These are phyloP conservation scores for Andinoacara biseriatus DNA, from an alignment of 2,113 vertebrate genomes.

Conservation along the genomic window DNA sequence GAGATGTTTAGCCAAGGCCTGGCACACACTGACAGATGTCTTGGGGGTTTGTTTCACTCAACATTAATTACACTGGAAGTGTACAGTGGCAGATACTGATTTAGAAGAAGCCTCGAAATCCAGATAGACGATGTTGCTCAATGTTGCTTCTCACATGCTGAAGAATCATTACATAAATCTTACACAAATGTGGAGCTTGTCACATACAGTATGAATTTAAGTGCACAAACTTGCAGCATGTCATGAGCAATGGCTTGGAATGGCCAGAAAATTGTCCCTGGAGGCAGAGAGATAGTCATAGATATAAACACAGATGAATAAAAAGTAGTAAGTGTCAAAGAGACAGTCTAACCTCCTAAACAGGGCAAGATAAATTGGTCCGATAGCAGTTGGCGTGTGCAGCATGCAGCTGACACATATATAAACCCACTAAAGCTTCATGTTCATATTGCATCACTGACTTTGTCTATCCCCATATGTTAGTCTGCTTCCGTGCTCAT, in stretches of 20 bases:
- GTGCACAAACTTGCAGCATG: background rate
- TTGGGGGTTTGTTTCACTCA: slow-evolving; percentile 14
- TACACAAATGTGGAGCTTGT: background rate
- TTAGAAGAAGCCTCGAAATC: background rate
- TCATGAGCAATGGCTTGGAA: slow-evolving; percentile 5
- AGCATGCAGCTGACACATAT: slow-evolving; percentile 16
- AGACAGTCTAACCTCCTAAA: slow-evolving; percentile 34
- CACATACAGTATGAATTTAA: background rate
- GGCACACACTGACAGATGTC: slow-evolving; percentile 26
- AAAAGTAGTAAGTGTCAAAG: slow-evolving; percentile 10
- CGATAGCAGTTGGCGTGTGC: slow-evolving; percentile 13
- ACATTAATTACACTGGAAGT: background rate
- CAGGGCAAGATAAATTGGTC: slow-evolving; percentile 36
- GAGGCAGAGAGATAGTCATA: slow-evolving; percentile 11
- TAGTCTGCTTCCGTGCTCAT: slow-evolving; percentile 1
- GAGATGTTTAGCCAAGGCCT: slow-evolving; percentile 26
- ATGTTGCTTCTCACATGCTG: background rate
- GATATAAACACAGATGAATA: slow-evolving; percentile 8
- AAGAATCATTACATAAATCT: background rate
- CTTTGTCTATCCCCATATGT: slow-evolving; percentile 13
- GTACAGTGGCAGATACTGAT: background rate
- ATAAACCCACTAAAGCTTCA: slow-evolving; percentile 22
- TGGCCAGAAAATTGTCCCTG: background rate
- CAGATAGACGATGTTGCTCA: background rate
- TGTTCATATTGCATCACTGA: slow-evolving; percentile 13